These are phyloP conservation scores for Lobophora halterata DNA, from an alignment of 2,888 invertebrate species.

Conservation along the genomic window DNA sequence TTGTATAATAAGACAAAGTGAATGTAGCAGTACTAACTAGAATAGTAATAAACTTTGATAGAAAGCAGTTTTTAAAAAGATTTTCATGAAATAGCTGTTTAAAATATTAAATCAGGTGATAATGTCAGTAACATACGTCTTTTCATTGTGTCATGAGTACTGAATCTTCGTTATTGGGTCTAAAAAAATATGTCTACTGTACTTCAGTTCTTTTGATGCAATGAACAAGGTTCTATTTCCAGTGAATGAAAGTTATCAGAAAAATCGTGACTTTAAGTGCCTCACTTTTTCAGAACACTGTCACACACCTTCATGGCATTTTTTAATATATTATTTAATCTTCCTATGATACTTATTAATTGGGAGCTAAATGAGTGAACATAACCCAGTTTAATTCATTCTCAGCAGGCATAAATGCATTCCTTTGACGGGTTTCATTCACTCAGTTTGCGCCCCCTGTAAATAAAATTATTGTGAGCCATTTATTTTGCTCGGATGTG, in stretches of 20 bases:
- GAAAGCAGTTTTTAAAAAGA: constrained; percentile 24
- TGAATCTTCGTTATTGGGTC: not conserved
- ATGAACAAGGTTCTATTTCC: constrained; percentile 8
- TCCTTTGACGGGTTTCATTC: constrained; percentile 7
- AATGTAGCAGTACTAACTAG: constrained; percentile 9
- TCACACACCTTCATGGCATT: constrained; percentile 10
- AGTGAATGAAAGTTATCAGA: constrained; percentile 10
- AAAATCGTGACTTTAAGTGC: constrained; percentile 21
- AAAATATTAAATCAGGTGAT: too few relatives aligned
- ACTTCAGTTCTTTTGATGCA: constrained; percentile 6
- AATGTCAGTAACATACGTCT: too few relatives aligned
- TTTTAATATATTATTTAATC: constrained; percentile 8
- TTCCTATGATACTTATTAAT: not conserved
- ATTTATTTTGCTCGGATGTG: constrained; percentile 42
- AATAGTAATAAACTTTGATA: constrained; percentile 13
- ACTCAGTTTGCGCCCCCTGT: constrained; percentile 8
- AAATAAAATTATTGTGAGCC: constrained; percentile 30
- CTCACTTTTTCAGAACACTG: constrained; percentile 15
- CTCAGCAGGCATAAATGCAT: constrained; percentile 4
- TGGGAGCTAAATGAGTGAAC: constrained; percentile 2
- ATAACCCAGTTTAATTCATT: constrained; percentile 1
- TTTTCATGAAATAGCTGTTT: constrained; percentile 27
- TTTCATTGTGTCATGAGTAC: too few relatives aligned
- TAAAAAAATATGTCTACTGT: not conserved
- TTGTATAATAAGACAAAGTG: constrained; percentile 13